These are phyloP conservation scores for Xestia xanthographa DNA, from an alignment of 2,888 invertebrate species.

Conservation along the genomic window DNA sequence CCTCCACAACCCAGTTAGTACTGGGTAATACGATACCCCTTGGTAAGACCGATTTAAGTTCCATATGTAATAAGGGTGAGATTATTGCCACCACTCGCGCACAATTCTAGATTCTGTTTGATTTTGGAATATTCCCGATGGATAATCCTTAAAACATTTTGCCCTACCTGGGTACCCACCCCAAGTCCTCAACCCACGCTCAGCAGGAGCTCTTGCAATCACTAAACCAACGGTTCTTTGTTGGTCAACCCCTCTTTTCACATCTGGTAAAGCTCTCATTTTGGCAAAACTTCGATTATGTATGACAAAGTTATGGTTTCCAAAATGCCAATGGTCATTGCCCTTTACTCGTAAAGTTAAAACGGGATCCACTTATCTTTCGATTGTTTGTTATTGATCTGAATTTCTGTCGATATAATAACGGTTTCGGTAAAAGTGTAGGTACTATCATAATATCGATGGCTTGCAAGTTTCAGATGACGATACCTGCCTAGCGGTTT, in stretches of 20 bases:
- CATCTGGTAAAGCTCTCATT: not conserved
- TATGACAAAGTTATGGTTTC: not conserved
- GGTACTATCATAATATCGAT: conserved; percentile 12
- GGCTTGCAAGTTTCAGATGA: not conserved
- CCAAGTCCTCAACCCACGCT: not conserved
- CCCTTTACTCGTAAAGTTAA: conserved; percentile 28
- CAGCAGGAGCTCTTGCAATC: not conserved
- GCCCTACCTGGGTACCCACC: not conserved
- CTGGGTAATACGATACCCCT: too few species aligned
- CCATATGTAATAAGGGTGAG: not conserved
- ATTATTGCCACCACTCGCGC: not conserved
- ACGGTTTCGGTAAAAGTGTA: conserved; percentile 41
- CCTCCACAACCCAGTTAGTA: too few species aligned
- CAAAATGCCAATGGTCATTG: conserved; percentile 32
- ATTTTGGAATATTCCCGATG: not conserved
- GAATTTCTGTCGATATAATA: conserved; percentile 32
- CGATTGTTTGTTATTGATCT: conserved; percentile 53
- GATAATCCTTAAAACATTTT: not conserved
- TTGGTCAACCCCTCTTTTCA: not conserved
- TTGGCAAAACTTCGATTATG: not conserved
- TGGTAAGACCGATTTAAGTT: too few species aligned
- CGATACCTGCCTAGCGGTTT: not conserved
- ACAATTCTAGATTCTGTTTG: not conserved
- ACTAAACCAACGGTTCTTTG: not conserved
- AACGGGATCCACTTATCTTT: conserved; percentile 48